These are phyloP conservation scores for Glaucomys volans DNA, from an alignment of 2,113 vertebrate genomes.

Conservation along the genomic window DNA sequence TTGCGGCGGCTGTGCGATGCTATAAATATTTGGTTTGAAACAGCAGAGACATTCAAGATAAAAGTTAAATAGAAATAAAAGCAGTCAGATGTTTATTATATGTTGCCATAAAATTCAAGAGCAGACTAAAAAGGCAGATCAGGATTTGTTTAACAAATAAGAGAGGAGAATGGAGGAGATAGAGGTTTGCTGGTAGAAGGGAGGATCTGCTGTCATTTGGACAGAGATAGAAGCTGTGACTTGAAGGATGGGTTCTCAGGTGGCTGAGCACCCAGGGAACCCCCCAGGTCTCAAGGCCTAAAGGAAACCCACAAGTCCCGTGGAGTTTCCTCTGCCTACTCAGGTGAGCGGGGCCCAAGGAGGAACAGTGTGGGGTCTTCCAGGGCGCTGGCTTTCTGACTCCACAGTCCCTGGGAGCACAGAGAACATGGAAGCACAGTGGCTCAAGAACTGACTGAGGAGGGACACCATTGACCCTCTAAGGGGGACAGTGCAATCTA, in stretches of 20 bases:
- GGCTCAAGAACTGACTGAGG: neutral
- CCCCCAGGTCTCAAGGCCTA: neutral
- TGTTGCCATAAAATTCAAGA: conserved; percentile 88
- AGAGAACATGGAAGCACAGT: accelerated
- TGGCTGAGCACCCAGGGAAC: neutral
- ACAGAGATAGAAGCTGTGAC: conserved; percentile 72
- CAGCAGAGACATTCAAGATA: conserved; percentile 87
- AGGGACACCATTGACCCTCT: accelerated
- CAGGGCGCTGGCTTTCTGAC: neutral
- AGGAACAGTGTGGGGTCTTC: too few relatives aligned
- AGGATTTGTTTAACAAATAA: conserved; percentile 88
- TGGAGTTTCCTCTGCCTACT: accelerated
- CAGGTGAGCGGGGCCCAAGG: neutral
- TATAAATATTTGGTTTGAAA: conserved; percentile 89
- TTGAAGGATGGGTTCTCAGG: neutral
- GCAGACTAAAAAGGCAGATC: conserved; percentile 88
- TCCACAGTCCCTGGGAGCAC: accelerated
- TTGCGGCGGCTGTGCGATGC: conserved; percentile 74
- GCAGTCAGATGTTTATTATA: conserved; percentile 89
- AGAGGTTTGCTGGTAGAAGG: conserved; percentile 78
- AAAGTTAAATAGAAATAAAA: conserved; percentile 90
- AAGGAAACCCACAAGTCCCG: neutral
- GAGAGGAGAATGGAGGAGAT: conserved; percentile 79
- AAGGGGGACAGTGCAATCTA: accelerated
- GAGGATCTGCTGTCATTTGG: conserved; percentile 80